Percentiles rank a stretch among this genome's conserved stretches.
Evolutionary conservation across 2,888 invertebrate genomes (phyloP).

Genomic region (Meiosimyza platycephala): DNA sequence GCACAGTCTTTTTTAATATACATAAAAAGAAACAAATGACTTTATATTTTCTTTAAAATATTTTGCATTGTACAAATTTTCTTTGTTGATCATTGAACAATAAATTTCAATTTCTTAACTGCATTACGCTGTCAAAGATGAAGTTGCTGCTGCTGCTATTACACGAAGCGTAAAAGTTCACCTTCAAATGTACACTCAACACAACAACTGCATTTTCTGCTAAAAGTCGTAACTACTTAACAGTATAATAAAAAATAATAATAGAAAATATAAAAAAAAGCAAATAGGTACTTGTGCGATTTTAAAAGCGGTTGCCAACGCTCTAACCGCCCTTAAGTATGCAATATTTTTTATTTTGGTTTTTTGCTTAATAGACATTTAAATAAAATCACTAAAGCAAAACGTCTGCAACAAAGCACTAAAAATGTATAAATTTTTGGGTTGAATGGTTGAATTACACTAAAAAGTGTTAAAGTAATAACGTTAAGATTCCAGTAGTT

Average conservation of each 20-base stretch:
- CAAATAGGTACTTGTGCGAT: not conserved
- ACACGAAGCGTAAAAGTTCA: not conserved
- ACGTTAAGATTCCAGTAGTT: not conserved
- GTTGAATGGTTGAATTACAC: not conserved
- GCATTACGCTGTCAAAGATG: too few relatives aligned
- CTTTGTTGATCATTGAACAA: too few relatives aligned
- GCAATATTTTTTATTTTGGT: not conserved
- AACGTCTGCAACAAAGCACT: not conserved
- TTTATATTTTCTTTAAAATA: too few relatives aligned
- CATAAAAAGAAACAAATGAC: too few relatives aligned
- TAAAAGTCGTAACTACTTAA: too few relatives aligned
- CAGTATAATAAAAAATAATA: too few relatives aligned
- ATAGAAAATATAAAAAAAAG: not conserved
- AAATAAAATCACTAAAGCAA: not conserved
- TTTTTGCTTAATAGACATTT: not conserved
- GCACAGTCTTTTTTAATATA: too few relatives aligned
- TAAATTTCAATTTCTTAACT: too few relatives aligned
- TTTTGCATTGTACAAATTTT: too few relatives aligned
- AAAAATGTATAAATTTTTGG: conserved; percentile 22
- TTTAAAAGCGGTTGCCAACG: conserved; percentile 10
- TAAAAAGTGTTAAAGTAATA: not conserved
- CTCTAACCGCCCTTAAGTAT: not conserved
- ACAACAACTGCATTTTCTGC: too few relatives aligned
- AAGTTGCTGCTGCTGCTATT: too few relatives aligned
- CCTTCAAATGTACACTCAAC: conserved; percentile 11